These are phyloP conservation scores for Cyrtonyx montezumae DNA, from an alignment of 2,113 vertebrate species.

Conservation along the genomic window DNA sequence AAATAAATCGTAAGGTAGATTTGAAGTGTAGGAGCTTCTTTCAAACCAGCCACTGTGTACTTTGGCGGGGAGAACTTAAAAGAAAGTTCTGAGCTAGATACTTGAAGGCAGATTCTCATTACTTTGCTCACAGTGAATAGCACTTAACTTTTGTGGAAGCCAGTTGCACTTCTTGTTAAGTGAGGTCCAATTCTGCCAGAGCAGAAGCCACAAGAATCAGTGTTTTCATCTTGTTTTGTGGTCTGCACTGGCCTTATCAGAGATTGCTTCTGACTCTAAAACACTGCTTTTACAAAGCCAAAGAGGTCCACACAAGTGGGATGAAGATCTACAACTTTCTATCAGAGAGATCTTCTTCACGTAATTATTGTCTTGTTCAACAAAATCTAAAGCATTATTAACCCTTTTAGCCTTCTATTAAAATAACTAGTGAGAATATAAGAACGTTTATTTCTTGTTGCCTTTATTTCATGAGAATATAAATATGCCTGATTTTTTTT, in stretches of 20 bases:
- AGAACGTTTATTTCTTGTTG: not conserved
- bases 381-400: not conserved
- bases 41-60: not conserved
- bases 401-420: not conserved
- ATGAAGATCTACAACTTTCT: not conserved
- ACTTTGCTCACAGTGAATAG: not conserved
- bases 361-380: not conserved
- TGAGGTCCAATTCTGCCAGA: not conserved
- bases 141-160: not conserved
- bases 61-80: not conserved
- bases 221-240: not conserved
- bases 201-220: not conserved
- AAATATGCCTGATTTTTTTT: not conserved
- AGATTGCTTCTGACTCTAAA: not conserved
- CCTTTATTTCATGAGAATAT: not conserved
- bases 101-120: not conserved
- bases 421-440: not conserved
- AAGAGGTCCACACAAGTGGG: not conserved
- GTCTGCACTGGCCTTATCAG: not conserved
- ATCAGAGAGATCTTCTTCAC: not conserved
- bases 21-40: fast-evolving
- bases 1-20: not conserved
- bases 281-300: not conserved
- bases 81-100: not conserved
- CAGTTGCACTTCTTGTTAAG: not conserved